A percentile compares a stretch with the other conserved stretches of the same genome.
phyloP scores from a whole-genome alignment of 2,797 vertebrate genomes.

The Coranthus polyacanthus region DNA sequence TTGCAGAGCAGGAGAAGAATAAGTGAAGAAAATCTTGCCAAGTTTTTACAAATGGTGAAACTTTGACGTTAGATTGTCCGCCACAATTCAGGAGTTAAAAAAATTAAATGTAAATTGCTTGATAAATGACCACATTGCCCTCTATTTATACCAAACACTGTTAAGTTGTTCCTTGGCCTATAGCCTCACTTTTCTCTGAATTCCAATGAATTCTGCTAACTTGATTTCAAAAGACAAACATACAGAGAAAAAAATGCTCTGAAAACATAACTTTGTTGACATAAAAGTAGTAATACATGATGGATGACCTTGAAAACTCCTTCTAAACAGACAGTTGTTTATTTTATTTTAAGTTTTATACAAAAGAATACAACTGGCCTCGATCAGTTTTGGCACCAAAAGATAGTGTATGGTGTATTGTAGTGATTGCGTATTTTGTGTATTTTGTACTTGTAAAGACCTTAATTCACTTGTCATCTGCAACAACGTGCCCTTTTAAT shows the following conservation, averaged over 20 bases:
- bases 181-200: slow-evolving; percentile 19
- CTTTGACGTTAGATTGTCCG: background rate
- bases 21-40: background rate
- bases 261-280: slow-evolving; percentile 7
- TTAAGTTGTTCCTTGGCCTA: slow-evolving; percentile 6
- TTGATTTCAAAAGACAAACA: slow-evolving; percentile 2
- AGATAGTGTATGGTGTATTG: background rate
- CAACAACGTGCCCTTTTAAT: slow-evolving; percentile 30
- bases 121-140: slow-evolving; percentile 12
- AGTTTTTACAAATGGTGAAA: background rate
- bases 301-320: background rate
- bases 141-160: slow-evolving; percentile 4
- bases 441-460: slow-evolving; percentile 3
- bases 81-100: slow-evolving; percentile 11
- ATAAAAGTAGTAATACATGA: slow-evolving; percentile 7
- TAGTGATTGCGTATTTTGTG: slow-evolving; percentile 18
- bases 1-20: background rate
- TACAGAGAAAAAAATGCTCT: background rate
- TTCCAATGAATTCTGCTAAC: slow-evolving; percentile 21
- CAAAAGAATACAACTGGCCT: too few species aligned
- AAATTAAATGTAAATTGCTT: slow-evolving; percentile 10
- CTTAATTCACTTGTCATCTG: background rate
- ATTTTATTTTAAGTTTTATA: too few species aligned
- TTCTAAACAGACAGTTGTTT: background rate
- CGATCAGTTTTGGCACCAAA: too few species aligned